Base-by-base conservation (phyloP, 1,140 invertebrate genomes). In the Copidosoma floridanum region DNA sequence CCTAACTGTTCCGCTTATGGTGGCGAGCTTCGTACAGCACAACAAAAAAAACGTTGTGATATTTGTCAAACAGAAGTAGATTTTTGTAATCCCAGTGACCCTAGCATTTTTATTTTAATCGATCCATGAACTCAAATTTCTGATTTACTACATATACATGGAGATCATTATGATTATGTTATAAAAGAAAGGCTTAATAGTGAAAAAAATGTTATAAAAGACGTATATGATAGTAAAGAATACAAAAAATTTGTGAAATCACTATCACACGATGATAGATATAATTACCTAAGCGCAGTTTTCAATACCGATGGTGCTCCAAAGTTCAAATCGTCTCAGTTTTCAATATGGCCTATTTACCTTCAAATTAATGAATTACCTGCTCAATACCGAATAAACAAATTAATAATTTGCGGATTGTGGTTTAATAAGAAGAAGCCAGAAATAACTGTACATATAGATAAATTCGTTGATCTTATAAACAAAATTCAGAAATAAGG, bases 271-370 rank as follows among this genome's bases (percentile, higher is more conserved):
- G 5, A 43, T 1, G 41, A 56, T 8, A 32, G 21, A 35, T 21
- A 32, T 10, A 56, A 32, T 6, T 56, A 56, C 37, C 40, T 44
- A n/a, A 32, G 24, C n/a, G 40, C 41, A 44, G 27, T 56, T 20
- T 51, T 51, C 29, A 51, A 51, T 37, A 51, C 48, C 8, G 48
- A 56, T 35, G 53, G 53, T 23, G 53, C 53, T 21, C n/a, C 24
- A n/a, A 44, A 35, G 23, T 56, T 44, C 27, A 29, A 27, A 8
- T 24, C 24, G 26, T 55, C 53, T 27, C 37, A 27, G n/a, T 32
- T 29, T n/a, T 43, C 53, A 27, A 21, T 44, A 29, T 55, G 53
- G 53, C 53, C 53, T 12, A 14, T 55, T 18, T 44, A 51, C 14
- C 23, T 51, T 10, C 32, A 20, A 20, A 20, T 51, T 24, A 51